phyloP scores from a whole-genome alignment of 2,797 vertebrate species.

The Valencia hispanica region DNA sequence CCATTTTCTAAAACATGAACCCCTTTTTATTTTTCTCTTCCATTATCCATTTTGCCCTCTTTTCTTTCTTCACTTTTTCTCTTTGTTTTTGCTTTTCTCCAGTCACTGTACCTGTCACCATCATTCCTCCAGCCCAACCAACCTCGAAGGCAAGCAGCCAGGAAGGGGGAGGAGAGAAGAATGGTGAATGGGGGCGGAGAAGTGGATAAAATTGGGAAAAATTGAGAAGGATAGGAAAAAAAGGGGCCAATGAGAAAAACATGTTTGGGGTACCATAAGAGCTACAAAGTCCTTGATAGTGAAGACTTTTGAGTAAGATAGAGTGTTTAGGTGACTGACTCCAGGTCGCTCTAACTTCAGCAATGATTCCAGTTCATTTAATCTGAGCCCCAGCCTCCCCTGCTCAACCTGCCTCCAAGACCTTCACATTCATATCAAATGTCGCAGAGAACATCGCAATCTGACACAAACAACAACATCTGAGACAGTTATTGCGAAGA shows the following conservation, averaged over 20 bases:
- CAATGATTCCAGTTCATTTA: conserved; percentile 74
- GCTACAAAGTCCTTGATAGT: conserved; percentile 66
- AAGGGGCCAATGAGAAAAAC: conserved; percentile 36
- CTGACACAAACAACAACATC: not conserved
- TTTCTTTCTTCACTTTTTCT: conserved; percentile 2
- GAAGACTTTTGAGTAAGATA: conserved; percentile 73
- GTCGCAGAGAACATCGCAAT: conserved; percentile 13
- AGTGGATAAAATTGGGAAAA: conserved; percentile 14
- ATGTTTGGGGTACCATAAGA: conserved; percentile 55
- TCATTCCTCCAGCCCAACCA: conserved; percentile 75
- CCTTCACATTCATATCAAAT: conserved; percentile 39
- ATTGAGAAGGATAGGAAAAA: conserved; percentile 30
- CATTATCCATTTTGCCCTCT: not conserved
- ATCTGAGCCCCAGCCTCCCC: conserved; percentile 32
- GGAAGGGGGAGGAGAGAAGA: conserved; percentile 10
- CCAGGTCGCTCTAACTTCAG: conserved; percentile 51
- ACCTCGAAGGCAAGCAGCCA: conserved; percentile 60
- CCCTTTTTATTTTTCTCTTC: not conserved
- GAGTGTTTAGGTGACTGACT: conserved; percentile 58
- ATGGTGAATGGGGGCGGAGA: conserved; percentile 19
- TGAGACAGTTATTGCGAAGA: not conserved
- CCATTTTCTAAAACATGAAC: conserved; percentile 6
- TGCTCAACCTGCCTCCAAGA: conserved; percentile 29
- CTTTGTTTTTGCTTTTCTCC: conserved; percentile 14
- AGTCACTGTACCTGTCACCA: conserved; percentile 71